Evolutionary conservation across 2,113 vertebrate species (phyloP).

Genomic region (Paracanthobrama guichenoti): DNA sequence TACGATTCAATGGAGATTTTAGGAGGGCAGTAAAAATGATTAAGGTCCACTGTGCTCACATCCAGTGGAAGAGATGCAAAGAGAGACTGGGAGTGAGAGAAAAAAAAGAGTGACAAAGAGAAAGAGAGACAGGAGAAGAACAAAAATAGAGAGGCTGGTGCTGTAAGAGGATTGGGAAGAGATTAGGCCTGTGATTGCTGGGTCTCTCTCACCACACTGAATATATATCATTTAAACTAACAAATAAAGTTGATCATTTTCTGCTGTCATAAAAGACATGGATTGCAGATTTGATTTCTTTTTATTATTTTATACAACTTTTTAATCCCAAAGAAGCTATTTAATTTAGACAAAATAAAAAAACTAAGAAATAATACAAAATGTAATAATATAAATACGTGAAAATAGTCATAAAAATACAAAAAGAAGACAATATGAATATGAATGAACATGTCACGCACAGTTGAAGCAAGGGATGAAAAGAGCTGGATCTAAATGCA

Average conservation of each 20-base stretch:
- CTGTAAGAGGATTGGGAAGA: constrained; percentile 77
- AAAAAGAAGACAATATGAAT: no score
- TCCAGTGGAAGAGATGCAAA: not conserved
- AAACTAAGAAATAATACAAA: no score
- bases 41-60: constrained; percentile 4
- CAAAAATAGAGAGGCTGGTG: constrained; percentile 65
- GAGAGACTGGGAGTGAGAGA: not conserved
- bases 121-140: constrained; percentile 56
- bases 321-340: not conserved
- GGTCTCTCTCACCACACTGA: constrained; percentile 51
- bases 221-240: constrained; percentile 48
- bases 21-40: constrained; percentile 6
- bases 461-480: no score
- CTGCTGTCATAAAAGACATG: not conserved
- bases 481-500: no score
- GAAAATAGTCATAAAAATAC: no score
- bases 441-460: no score
- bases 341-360: no score
- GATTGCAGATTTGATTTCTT: not conserved
- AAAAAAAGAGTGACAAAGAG: constrained; percentile 1
- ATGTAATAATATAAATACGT: no score
- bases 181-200: constrained; percentile 73
- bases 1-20: constrained; percentile 32
- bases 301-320: not conserved
- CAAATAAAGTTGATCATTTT: constrained; percentile 45